These are phyloP conservation scores for Palythoa caribaeorum DNA, from an alignment of 92 coral and sea anemone genomes.

Conservation along the genomic window DNA sequence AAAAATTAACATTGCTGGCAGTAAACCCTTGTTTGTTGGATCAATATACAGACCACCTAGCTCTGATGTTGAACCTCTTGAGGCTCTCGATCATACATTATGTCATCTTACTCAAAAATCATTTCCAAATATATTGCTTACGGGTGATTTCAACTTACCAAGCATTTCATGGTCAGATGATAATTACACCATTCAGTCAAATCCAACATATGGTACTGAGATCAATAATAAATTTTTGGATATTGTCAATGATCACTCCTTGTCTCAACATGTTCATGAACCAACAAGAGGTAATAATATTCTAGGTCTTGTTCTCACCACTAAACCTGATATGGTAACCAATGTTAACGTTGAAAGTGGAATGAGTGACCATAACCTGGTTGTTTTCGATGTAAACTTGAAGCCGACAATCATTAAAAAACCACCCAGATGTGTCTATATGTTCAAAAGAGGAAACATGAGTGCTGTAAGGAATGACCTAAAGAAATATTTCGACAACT, in stretches of 20 bases:
- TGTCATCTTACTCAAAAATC: no score
- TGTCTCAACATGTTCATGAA: neutral
- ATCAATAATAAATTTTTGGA: no score
- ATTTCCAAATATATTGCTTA: no score
- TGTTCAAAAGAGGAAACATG: no score
- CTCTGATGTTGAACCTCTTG: constrained; percentile 7
- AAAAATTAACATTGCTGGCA: constrained; percentile 9
- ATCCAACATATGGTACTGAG: neutral
- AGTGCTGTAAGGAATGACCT: no score
- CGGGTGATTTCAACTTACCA: no score
- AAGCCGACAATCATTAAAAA: neutral
- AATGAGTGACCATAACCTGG: neutral
- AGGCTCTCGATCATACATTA: constrained; percentile 32
- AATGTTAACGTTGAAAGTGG: neutral
- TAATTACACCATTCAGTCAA: no score
- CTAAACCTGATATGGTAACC: neutral
- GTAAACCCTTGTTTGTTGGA: constrained; percentile 33
- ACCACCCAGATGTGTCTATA: no score
- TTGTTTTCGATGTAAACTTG: neutral
- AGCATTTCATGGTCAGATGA: no score
- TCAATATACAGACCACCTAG: constrained; percentile 44
- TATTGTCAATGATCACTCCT: neutral
- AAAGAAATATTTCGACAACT: no score
- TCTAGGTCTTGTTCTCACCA: neutral
- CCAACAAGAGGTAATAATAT: neutral